phyloP scores from a whole-genome alignment of 2,888 invertebrate species.

The Orchestes rusci region DNA sequence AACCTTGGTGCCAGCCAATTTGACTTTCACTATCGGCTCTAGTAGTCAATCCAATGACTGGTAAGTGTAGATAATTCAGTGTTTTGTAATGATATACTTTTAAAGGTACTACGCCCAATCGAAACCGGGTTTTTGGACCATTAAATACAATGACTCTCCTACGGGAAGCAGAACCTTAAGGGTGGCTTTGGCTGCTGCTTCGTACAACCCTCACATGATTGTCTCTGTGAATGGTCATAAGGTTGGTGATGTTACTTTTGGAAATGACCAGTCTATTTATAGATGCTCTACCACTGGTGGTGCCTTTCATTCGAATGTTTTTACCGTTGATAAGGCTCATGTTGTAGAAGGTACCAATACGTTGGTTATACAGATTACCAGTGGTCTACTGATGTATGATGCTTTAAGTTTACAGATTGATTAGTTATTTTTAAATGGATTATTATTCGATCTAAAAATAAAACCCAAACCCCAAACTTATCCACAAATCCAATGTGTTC shows the following conservation, averaged over 20 bases:
- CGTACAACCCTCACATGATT: constrained; percentile 12
- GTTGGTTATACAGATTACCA: constrained; percentile 15
- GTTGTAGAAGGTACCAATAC: constrained; percentile 15
- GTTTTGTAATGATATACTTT: not conserved
- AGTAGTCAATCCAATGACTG: constrained; percentile 10
- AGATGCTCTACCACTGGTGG: constrained; percentile 17
- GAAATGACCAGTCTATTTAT: constrained; percentile 15
- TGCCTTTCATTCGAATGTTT: constrained; percentile 10
- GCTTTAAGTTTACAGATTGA: constrained; percentile 13
- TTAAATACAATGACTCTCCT: constrained; percentile 11
- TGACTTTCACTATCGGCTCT: constrained; percentile 12
- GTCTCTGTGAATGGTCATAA: constrained; percentile 16
- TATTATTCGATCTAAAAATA: too few species aligned
- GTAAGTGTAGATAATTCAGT: constrained; percentile 8
- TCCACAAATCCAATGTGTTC: too few species aligned
- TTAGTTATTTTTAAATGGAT: not conserved
- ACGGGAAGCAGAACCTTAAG: constrained; percentile 13
- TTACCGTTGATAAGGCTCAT: constrained; percentile 11
- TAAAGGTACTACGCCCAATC: constrained; percentile 16
- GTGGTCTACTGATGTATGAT: constrained; percentile 17
- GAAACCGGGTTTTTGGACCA: constrained; percentile 16
- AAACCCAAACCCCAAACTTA: too few species aligned
- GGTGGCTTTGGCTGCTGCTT: constrained; percentile 12
- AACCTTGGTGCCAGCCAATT: constrained; percentile 9
- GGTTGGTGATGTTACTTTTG: constrained; percentile 15